Base-by-base conservation (phyloP, 2,888 invertebrate genomes). In the Ormyrus thymus region DNA sequence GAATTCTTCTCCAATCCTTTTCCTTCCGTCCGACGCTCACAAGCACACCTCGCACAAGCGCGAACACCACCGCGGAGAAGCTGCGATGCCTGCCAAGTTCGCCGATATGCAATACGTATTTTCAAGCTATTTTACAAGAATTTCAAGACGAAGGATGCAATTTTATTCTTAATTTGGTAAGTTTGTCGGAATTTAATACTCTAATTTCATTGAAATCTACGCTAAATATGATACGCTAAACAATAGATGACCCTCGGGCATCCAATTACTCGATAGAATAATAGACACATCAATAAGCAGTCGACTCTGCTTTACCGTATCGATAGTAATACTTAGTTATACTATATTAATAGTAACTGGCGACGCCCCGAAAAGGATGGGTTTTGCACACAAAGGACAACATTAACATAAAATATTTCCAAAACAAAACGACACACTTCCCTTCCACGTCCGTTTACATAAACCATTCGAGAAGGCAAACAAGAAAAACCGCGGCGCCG, bases 321-420 rank as follows among this genome's bases (percentile, higher is more conserved):
- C 29, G 29, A 29, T 29, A 29, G 29, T 61, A 61, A 61, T 45
- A 61, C 43, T 43, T 61, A 45, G 8, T 58, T 10, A 29, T 7
- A 15, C 15, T 7, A 15, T 58, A 58, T 7, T 7, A 58, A 62
- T 29, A 29, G 29, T 29, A 29, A 29, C 29, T 29, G 29, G 29
- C 29, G 29, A 29, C 29, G 29, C 29, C 29, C 4, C 29, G 29
- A 29, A 29, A 29, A 29, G 29, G 29, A 4, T 29, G 29, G 29
- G 29, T 29, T 29, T 29, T 29, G 29, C 29, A 29, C 29, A 29
- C 8, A 62, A 69, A 50, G 11, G 11, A 59, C 68, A 75, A 75
- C 71, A 77, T 71, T 46, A 71, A 77, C 76, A 77, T 71, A 77
- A 68, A 77, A 71, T 77, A 76, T 76, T 29, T 56, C 11, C 13